Percentiles rank a stretch among this genome's conserved stretches.
phyloP scores from a whole-genome alignment of 2,797 vertebrate genomes.

The Taenioides sp. region DNA sequence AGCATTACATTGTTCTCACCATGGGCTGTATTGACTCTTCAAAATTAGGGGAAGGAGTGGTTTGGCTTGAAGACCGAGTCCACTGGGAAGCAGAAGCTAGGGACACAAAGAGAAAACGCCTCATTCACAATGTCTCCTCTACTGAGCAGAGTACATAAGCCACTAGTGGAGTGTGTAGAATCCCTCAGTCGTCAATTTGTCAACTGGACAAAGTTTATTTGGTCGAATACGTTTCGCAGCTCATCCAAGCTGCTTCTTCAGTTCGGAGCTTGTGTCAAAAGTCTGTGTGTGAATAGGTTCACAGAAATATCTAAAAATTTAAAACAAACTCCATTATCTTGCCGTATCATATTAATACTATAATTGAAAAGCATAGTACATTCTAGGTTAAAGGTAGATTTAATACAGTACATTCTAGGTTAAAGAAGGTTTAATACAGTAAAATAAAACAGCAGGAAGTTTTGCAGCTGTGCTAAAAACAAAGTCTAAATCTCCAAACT shows the following conservation, averaged over 20 bases:
- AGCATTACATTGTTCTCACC: conserved; percentile 70
- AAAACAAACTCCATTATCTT: not conserved
- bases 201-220: no score
- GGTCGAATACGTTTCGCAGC: no score
- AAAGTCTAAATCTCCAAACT: conserved; percentile 17
- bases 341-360: not conserved
- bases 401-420: not conserved
- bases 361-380: no score
- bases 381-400: not conserved
- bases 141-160: conserved; percentile 2
- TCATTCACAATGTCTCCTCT: not conserved
- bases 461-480: conserved; percentile 2
- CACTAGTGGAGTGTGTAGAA: no score
- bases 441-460: not conserved
- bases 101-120: not conserved
- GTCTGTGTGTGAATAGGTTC: not conserved
- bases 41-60: conserved; percentile 90
- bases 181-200: no score
- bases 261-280: not conserved
- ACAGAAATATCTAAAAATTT: not conserved
- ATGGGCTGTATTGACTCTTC: conserved; percentile 87
- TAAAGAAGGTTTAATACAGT: not conserved
- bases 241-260: no score
- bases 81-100: conserved; percentile 89
- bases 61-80: conserved; percentile 86